Percentiles rank a stretch among this genome's conserved stretches.
Evolutionary conservation across 2,797 vertebrate genomes (phyloP).

Genomic region (Allobates femoralis): DNA sequence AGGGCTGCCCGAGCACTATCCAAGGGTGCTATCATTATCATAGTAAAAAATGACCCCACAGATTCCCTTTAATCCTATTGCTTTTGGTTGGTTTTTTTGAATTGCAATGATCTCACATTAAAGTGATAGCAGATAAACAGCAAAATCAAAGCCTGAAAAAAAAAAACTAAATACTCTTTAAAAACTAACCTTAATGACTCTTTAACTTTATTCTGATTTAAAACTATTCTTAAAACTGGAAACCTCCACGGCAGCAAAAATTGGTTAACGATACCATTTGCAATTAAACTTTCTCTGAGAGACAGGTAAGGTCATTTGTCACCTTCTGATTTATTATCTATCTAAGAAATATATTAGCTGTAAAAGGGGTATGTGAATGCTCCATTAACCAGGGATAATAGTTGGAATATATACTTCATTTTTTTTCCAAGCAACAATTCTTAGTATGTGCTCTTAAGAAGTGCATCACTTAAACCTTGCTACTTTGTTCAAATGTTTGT

Average conservation of each 20-base stretch:
- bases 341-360: slow-evolving; percentile 34
- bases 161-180: neutral
- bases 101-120: neutral
- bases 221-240: neutral
- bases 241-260: neutral
- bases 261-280: neutral
- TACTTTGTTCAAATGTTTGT: neutral
- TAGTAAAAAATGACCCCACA: no score
- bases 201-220: neutral
- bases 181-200: neutral
- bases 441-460: neutral
- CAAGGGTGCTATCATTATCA: no score
- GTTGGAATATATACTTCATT: slow-evolving; percentile 7
- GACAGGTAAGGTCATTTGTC: slow-evolving; percentile 36
- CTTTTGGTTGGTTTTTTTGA: no score
- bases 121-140: no score
- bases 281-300: slow-evolving; percentile 14
- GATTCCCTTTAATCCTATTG: no score
- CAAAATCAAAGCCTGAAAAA: neutral
- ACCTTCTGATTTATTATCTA: slow-evolving; percentile 33
- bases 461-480: neutral
- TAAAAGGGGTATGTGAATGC: slow-evolving; percentile 12
- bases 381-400: slow-evolving; percentile 29
- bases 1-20: no score
- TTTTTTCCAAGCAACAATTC: slow-evolving; percentile 1